Evolutionary conservation across 2,888 invertebrate genomes (phyloP), one percentile per base, ranked within the genome.

Genomic region (Acronicta leporina): DNA sequence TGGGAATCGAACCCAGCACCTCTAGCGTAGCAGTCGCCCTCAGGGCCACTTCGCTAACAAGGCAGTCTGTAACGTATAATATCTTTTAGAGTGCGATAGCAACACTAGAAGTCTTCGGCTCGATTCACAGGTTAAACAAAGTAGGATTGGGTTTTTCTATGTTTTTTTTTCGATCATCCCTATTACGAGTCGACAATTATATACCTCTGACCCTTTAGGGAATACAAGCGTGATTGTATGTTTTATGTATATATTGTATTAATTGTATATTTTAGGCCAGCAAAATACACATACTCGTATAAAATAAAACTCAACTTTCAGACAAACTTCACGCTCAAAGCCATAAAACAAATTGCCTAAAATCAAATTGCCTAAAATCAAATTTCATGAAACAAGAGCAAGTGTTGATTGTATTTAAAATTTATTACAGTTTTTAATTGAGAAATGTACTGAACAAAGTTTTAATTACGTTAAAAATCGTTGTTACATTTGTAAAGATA

Each of bases 341-440:
- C 49, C 42, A 20, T 16, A 56, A 62, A 59, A 42, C 30, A 54
- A 62, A 42, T 47, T 7, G 4, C 10, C 14, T 30, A n/a, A 44
- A 54, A 53, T 51, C 8, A 40, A 27, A 40, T 55, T 27, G n/a
- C n/a, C 14, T 30, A n/a, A 44, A 54, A 53, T 51, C 8, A 40
- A 27, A 40, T 55, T 27, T 56, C 41, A 30, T 13, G 14, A 57
- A 16, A 62, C 56, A 64, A 73, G 51, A 42, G 41, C 43, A 35
- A 10, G n/a, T 7, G 42, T 42, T 41, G 45, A 52, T 40, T 52
- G 16, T 55, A 16, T 25, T 47, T 44, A 50, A 16, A 70, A 70
- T 59, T 44, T 51, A 65, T 58, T 44, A 44, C 45, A 65, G 41
- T 60, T 69, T 73, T 59, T 55, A 70, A 70, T 63, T 42, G 30